Base-by-base conservation (phyloP, 1,140 invertebrate species). In the Drosophila rhopaloa region DNA sequence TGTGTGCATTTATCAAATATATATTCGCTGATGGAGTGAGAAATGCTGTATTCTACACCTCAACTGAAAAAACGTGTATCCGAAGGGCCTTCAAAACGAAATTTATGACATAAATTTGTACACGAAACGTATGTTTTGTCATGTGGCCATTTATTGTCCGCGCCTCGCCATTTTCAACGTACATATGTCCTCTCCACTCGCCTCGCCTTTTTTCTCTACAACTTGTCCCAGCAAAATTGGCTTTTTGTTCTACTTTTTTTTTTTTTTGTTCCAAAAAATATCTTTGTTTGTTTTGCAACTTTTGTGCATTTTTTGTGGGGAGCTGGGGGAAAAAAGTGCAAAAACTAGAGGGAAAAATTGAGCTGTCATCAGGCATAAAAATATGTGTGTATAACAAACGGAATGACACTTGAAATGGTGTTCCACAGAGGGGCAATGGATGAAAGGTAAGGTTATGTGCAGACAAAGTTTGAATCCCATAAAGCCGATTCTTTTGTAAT, bases 51-150 rank as follows among this genome's bases (percentile, higher is more conserved):
- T 48, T 29, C 4, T 19, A 5, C 14, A 51, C 32, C 50, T 37
- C 5, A 37, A 10, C 9, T 7, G 32, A 16, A 63, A 46, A 32
- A 68, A 19, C 47, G 50, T 50, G 55, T 66, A 29, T 50, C 51
- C 48, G 47, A 51, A 67, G 67, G 58, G 79, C 67, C 68, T 82
- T 75, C 81, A 85, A 85, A 78, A 54, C 41, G 78, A 85, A 65
- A 81, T 84, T 84, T 84, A 84, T 84, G 81, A 85, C 81, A 65
- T 73, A 82, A 72, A 88, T 79, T 81, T 85, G 63, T 76, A 82
- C 83, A 88, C 62, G 48, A 67, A 86, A 76, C 83, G 83, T 88
- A 86, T 88, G 83, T 88, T 88, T 82, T 88, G 83, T 82, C 83
- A 82, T 86, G 76, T 79, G 79, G 63, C 83, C 83, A 86, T 86